Conservation (phyloP, 2,888 invertebrate genomes). For the Apamea monoglypha region DNA sequence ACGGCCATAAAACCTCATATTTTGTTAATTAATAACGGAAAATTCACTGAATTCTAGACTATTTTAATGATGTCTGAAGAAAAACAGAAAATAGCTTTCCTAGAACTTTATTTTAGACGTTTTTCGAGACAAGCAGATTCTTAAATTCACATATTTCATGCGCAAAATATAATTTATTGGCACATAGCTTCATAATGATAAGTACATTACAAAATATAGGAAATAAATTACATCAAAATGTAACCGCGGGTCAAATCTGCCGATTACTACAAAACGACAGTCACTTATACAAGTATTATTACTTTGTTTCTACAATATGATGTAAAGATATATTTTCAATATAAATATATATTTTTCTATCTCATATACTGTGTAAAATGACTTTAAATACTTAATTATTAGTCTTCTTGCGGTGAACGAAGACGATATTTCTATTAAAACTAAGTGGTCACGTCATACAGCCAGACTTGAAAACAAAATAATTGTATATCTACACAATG, state of each 20-base stretch:
- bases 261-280: conserved; percentile 34
- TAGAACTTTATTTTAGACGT: neutral
- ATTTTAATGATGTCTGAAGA: neutral
- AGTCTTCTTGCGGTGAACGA: conserved; percentile 39
- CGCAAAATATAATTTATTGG: conserved; percentile 65
- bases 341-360: conserved; percentile 61
- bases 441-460: conserved; percentile 32
- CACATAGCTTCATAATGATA: conserved; percentile 54
- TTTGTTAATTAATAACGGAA: neutral
- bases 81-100: conserved; percentile 6
- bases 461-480: conserved; percentile 36
- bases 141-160: conserved; percentile 38
- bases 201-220: conserved; percentile 34
- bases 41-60: neutral
- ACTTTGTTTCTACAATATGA: conserved; percentile 41
- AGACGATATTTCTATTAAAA: conserved; percentile 47
- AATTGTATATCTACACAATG: neutral
- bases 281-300: conserved; percentile 36
- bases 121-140: conserved; percentile 49
- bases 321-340: conserved; percentile 54
- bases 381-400: conserved; percentile 56
- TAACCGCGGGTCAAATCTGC: conserved; percentile 33
- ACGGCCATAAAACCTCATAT: neutral
- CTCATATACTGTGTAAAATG: conserved; percentile 55
- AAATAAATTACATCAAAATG: conserved; percentile 49